Evolutionary conservation across 2,113 vertebrate genomes (phyloP).

Genomic region (Hystrix brachyura): DNA sequence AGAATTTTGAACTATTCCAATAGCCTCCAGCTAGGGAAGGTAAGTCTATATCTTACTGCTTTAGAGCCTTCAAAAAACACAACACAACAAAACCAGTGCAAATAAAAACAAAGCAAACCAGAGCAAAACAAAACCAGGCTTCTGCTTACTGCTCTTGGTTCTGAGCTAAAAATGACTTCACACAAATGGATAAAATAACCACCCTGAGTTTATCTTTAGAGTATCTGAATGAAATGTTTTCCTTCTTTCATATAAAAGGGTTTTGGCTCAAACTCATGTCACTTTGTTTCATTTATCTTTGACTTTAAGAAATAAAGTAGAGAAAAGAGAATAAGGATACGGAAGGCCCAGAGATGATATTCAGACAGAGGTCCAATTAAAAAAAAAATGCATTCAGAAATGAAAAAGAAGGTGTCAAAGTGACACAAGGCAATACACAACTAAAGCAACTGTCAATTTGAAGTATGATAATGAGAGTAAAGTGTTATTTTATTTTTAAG

Average conservation of each 20-base stretch:
- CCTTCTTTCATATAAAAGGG: not conserved
- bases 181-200: not conserved
- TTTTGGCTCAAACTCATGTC: constrained; percentile 7
- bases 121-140: not conserved
- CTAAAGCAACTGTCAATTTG: not conserved
- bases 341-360: not conserved
- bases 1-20: not conserved
- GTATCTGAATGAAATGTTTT: constrained; percentile 1
- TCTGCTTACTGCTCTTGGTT: constrained; percentile 8
- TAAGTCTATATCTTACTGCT: not conserved
- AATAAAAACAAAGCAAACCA: no score
- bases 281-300: constrained; percentile 17
- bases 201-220: not conserved
- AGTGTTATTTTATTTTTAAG: not conserved
- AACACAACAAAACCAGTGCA: not conserved
- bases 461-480: not conserved
- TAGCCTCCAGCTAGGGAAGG: not conserved
- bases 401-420: not conserved
- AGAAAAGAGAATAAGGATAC: not conserved
- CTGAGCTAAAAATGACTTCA: not conserved
- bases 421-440: not conserved
- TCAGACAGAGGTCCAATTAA: constrained; percentile 37
- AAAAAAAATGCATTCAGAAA: constrained; percentile 15
- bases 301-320: constrained; percentile 51
- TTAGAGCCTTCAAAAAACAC: not conserved